Evolutionary conservation across 2,797 vertebrate genomes (phyloP), one percentile per base, ranked within the genome.

Genomic region (Poecilia velifera): DNA sequence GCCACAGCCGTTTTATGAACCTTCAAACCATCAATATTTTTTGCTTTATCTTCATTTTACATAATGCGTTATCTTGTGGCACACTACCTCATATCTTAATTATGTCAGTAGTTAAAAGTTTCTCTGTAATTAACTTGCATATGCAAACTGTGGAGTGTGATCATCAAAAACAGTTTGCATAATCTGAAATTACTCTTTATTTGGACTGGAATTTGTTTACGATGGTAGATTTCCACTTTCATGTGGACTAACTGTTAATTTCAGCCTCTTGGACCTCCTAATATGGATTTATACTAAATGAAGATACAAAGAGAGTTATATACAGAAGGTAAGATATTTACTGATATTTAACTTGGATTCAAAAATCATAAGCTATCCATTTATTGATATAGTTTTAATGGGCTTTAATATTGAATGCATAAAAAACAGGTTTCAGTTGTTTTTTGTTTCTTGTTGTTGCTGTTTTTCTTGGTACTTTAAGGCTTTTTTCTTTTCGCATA

Each of bases 371-470:
- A 64, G 34, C 34, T 36, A 36, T 64, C 62, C 1, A 3, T 68
- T 22, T 39, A 41, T 51, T 34, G 46, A 25, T 22, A 51, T 1
- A 12, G 13, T 73, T 12, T 22, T 36, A 20, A 7, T 43, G 6
- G 14, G 70, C 68, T 80, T 77, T 79, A 43, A 71, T 72, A n/a
- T 34, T 0, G 34, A 2, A 1, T 76, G 70, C 73, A 4, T 3
- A 4, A 16, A 18, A 9, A 72, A 31, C 14, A 18, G 64, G 73
- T 77, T 81, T 79, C 10, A 16, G 82, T 76, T 85, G 84, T 31
- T 31, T 51, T 80, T 86, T 81, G 59, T 83, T 70, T 77, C 36
- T 41, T 12, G 46, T 70, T 75, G 73, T 86, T 76, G 78, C 43
- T 47, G n/a, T 47, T 43, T 70, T 70, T 46, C 13, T 82, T 76